Base-by-base conservation (phyloP, 2,888 invertebrate genomes). In the Rapana venosa region DNA sequence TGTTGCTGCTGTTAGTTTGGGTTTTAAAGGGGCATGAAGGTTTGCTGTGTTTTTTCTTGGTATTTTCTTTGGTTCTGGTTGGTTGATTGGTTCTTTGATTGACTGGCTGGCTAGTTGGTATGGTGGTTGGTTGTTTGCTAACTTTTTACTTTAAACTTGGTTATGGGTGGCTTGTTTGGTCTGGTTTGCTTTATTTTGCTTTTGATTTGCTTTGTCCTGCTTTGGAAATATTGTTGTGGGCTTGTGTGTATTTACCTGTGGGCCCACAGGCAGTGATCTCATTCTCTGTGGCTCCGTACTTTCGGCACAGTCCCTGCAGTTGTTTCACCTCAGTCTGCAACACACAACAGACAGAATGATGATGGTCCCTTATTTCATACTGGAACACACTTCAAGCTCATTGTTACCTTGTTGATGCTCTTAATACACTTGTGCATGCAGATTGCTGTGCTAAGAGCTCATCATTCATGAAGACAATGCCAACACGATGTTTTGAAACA, bases 291-390 rank as follows among this genome's bases (percentile, higher is more conserved):
- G 94, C 94, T 6, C 94, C 94, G 79, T 93, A 92, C 88, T 95
- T 95, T 35, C 94, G 88, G 90, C 94, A 94, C 30, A 95, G 88
- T 20, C 95, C 95, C 87, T 94, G 94, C 26, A 95, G 92, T 56
- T 94, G 94, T 30, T 94, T 93, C 35, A 93, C 92, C 87, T 95
- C 94, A 22, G 94, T 90, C 95, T 95, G 90, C 92, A 92, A 86
- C 26, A 36, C 58, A 88, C 58, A 90, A 26, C 15, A 88, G 84
- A 86, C 81, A 81, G 4, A 2, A 47, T 47, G 47, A 47, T 2
- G 47, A 47, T 47, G 47, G 47, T 47, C 47, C 8, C 8, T 47
- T 8, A 47, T 8, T 47, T 47, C 47, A 47, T 2, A 8, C 47
- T 47, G 47, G 4, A 47, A 8, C 47, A 47, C 47, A 47, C 47